A percentile compares a stretch with the other conserved stretches of the same genome.
These are phyloP conservation scores for Beroe ovata DNA, from an alignment of 37 sponge, comb jelly and placozoan genomes.

Conservation along the genomic window DNA sequence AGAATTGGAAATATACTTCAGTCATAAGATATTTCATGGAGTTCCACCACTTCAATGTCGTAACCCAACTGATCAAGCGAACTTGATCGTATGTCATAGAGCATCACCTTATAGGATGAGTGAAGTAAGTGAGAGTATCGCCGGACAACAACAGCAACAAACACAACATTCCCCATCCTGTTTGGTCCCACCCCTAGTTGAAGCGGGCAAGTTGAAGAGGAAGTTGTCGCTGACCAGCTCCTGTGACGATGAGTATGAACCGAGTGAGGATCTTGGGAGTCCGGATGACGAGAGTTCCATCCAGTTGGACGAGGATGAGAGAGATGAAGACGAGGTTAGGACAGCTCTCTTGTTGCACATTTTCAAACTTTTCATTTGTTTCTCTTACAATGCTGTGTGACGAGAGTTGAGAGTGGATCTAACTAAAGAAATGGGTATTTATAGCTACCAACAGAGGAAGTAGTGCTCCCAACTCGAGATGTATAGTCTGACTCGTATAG, in stretches of 20 bases:
- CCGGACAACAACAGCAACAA: neutral
- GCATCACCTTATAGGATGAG: neutral
- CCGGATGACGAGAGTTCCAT: constrained; percentile 65
- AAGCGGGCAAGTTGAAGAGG: neutral
- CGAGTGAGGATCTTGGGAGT: constrained; percentile 2
- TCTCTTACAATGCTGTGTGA: neutral
- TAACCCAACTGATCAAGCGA: too few species aligned
- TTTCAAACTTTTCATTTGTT: neutral
- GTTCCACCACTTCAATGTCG: too few species aligned
- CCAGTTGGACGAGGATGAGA: constrained; percentile 44
- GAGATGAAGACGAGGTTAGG: constrained; percentile 31
- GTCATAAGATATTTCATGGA: too few species aligned
- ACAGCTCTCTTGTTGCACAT: neutral
- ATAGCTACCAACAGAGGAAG: too few species aligned
- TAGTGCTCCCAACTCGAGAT: too few species aligned
- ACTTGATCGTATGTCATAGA: too few species aligned
- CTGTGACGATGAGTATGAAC: constrained; percentile 37
- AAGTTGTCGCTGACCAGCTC: constrained; percentile 27
- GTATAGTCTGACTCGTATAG: too few species aligned
- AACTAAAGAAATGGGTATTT: too few species aligned
- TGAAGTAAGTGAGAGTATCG: neutral
- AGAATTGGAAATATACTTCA: too few species aligned
- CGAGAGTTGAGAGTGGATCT: too few species aligned
- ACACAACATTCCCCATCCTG: neutral
- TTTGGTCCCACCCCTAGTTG: neutral